A percentile compares a stretch with the other conserved stretches of the same genome.
These are phyloP conservation scores for Tonatia bakeri DNA, from an alignment of 2,113 vertebrate species.

Conservation along the genomic window DNA sequence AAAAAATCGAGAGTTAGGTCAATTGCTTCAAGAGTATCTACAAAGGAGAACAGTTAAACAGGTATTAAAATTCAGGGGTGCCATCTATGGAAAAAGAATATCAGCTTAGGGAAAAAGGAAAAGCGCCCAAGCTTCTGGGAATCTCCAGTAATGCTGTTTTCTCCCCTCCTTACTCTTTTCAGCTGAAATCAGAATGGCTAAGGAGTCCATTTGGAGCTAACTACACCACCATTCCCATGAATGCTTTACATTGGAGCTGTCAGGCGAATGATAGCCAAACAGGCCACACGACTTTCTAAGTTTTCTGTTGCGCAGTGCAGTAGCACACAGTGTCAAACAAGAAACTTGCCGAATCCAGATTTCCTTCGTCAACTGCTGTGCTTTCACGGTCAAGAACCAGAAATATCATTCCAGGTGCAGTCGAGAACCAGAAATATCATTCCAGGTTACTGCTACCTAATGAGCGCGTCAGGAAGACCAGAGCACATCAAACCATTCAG, in stretches of 20 bases:
- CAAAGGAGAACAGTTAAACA: neutral
- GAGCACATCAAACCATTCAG: neutral
- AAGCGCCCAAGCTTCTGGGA: neutral
- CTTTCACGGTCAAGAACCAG: neutral
- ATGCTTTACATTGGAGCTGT: neutral
- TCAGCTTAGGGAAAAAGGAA: neutral
- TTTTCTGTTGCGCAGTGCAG: neutral
- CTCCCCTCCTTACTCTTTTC: neutral
- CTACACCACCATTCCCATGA: neutral
- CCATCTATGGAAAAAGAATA: neutral
- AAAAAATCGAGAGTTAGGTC: neutral
- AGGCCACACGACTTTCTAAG: accelerated
- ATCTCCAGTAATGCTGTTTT: neutral
- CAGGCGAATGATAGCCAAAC: neutral
- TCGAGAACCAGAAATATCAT: neutral
- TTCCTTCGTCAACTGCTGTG: neutral
- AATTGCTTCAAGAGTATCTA: neutral
- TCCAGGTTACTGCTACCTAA: neutral
- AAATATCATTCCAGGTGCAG: neutral
- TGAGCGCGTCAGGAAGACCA: neutral
- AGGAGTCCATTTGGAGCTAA: neutral
- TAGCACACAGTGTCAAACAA: neutral
- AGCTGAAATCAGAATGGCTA: neutral
- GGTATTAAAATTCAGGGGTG: neutral
- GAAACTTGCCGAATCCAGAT: neutral